Evolutionary conservation across 2,113 vertebrate species (phyloP).

Genomic region (Smithornis capensis): DNA sequence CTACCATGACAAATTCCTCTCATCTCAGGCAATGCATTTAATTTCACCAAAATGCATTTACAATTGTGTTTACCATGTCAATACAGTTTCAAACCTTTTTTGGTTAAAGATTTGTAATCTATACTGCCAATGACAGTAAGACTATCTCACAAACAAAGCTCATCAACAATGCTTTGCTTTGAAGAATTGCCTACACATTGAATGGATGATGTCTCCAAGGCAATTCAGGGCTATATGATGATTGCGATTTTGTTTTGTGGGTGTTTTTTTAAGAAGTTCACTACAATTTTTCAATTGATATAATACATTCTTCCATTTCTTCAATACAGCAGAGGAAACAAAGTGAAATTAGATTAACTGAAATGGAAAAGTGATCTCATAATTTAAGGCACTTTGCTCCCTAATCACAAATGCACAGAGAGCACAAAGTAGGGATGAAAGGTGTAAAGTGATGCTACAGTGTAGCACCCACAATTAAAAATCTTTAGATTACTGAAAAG

Average conservation of each 20-base stretch:
- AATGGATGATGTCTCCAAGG: not conserved
- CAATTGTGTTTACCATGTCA: not conserved
- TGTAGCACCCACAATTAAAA: not conserved
- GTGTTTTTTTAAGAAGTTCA: not conserved
- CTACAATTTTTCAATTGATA: not conserved
- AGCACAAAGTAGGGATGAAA: not conserved
- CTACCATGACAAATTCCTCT: not conserved
- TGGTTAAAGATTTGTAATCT: not conserved
- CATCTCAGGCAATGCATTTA: not conserved
- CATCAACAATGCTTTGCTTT: not conserved
- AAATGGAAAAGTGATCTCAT: not conserved
- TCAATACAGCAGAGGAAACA: not conserved
- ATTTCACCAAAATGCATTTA: not conserved
- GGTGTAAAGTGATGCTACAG: not conserved
- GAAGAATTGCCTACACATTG: not conserved
- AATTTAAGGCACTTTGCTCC: not conserved
- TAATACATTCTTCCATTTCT: not conserved
- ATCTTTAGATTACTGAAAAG: not conserved
- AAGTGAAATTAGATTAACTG: not conserved
- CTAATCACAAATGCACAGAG: not conserved
- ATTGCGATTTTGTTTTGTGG: not conserved
- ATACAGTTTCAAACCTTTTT: not conserved
- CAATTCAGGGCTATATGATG: not conserved
- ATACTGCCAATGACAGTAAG: not conserved
- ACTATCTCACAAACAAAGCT: not conserved